These are phyloP conservation scores for Valencia hispanica DNA, from an alignment of 2,797 vertebrate genomes.

Conservation along the genomic window DNA sequence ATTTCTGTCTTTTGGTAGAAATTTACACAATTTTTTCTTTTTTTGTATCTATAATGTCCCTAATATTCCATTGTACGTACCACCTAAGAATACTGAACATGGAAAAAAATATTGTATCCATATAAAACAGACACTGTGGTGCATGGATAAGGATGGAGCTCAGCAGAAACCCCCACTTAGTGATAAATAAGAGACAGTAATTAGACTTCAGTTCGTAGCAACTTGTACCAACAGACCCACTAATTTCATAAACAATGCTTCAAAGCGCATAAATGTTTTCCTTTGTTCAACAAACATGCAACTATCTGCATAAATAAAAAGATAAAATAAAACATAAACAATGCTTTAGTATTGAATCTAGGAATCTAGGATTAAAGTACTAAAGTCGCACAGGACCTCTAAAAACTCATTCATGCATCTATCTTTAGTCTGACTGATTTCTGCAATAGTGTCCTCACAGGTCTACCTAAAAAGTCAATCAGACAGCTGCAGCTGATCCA, in stretches of 20 bases:
- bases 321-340: background rate
- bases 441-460: too few relatives aligned
- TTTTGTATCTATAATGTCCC: too few relatives aligned
- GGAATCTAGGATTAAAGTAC: too few relatives aligned
- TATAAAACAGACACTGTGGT: conserved; percentile 3
- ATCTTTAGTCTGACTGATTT: too few relatives aligned
- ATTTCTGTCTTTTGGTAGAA: too few relatives aligned
- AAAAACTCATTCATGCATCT: too few relatives aligned
- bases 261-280: conserved; percentile 17
- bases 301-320: conserved; percentile 17
- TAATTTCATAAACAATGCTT: conserved; percentile 29
- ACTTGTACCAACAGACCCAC: conserved; percentile 25
- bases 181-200: conserved; percentile 23
- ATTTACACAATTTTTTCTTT: too few relatives aligned
- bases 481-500: too few relatives aligned
- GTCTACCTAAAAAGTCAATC: too few relatives aligned
- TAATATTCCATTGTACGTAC: too few relatives aligned
- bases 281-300: conserved; percentile 11
- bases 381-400: too few relatives aligned
- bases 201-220: conserved; percentile 20
- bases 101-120: background rate
- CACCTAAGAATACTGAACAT: too few relatives aligned
- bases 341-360: background rate
- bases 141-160: background rate
- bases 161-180: conserved; percentile 16